Conservation (phyloP, 2,113 vertebrate species). For the Rhagologus leucostigma region DNA sequence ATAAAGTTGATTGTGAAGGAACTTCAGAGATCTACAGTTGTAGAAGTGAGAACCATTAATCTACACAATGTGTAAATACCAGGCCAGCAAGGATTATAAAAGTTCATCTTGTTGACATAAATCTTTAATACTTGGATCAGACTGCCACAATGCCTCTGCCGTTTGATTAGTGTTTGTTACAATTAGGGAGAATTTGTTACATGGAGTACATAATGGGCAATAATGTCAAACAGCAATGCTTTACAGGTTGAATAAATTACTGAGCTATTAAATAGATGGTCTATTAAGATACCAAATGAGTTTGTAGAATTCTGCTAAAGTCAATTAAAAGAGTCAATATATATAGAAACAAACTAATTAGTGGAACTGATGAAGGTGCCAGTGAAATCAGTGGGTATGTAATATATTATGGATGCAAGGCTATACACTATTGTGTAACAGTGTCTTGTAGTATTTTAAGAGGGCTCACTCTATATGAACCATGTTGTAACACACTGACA, state of each 20-base stretch:
- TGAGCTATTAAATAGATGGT: not conserved
- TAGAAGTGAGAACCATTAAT: slow-evolving; percentile 1
- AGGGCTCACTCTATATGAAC: not conserved
- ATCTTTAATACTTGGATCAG: slow-evolving; percentile 23
- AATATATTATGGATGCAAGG: not conserved
- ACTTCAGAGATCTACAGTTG: not conserved
- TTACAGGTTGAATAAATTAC: slow-evolving; percentile 34
- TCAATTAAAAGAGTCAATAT: not conserved
- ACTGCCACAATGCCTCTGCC: not conserved
- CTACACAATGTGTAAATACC: not conserved
- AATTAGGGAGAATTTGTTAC: not conserved
- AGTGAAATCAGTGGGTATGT: not conserved
- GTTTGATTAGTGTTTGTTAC: slow-evolving; percentile 17
- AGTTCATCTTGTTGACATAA: slow-evolving; percentile 31
- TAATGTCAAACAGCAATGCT: slow-evolving; percentile 1
- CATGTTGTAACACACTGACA: not conserved
- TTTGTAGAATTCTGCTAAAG: slow-evolving; percentile 1
- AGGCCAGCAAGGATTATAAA: not conserved
- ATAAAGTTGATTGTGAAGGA: not conserved
- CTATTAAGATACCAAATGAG: not conserved
- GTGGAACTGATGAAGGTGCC: not conserved
- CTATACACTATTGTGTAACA: not conserved
- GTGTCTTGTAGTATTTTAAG: not conserved
- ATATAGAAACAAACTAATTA: not conserved
- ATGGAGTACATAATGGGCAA: not conserved